A percentile compares a stretch with the other conserved stretches of the same genome.
These are phyloP conservation scores for Characodon lateralis DNA, from an alignment of 2,797 vertebrate species.

Conservation along the genomic window DNA sequence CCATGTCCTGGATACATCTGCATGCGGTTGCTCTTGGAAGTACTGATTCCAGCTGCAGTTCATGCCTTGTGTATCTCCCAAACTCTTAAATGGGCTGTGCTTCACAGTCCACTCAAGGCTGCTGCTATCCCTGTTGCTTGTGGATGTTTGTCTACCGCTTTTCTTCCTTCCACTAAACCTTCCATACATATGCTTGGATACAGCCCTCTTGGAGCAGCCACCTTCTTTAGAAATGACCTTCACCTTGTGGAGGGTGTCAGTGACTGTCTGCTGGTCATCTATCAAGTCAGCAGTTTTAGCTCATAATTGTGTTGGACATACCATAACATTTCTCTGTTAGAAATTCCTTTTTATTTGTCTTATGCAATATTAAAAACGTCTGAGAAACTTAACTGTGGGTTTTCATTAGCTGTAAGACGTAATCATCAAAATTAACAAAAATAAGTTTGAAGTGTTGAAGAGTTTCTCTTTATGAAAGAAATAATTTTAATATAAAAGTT, in stretches of 20 bases:
- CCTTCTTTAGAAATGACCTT: background rate
- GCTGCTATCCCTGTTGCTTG: too few relatives aligned
- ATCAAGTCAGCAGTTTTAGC: background rate
- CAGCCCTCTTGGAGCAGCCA: background rate
- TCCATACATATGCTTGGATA: background rate
- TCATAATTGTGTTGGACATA: background rate
- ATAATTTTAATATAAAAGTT: too few relatives aligned
- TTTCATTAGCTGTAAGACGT: background rate
- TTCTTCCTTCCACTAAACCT: background rate
- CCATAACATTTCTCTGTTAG: background rate
- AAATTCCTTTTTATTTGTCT: background rate
- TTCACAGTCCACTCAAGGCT: too few relatives aligned
- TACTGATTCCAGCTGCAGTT: background rate
- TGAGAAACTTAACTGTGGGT: background rate
- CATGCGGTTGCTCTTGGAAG: background rate
- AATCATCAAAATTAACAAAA: too few relatives aligned
- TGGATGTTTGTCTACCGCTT: background rate
- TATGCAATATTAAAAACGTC: too few relatives aligned
- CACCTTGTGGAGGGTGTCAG: background rate
- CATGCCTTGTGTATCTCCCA: too few relatives aligned
- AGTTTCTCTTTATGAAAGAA: too few relatives aligned
- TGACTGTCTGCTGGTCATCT: background rate
- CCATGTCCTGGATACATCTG: background rate
- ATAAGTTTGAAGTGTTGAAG: too few relatives aligned
- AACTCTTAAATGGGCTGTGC: too few relatives aligned